Conservation (phyloP, 2,888 invertebrate species). For the Epinotia brunnichana region DNA sequence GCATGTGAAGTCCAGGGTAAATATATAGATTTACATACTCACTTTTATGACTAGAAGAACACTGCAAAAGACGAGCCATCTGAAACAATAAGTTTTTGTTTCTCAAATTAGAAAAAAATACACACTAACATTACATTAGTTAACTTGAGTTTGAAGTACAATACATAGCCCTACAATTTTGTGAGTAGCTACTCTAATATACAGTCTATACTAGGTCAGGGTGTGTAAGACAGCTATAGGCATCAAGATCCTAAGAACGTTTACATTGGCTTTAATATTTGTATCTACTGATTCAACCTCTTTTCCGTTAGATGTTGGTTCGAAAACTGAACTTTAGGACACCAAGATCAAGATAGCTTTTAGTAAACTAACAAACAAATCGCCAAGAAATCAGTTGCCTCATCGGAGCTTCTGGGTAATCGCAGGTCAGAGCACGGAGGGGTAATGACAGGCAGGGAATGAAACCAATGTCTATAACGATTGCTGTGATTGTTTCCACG, state of each 20-base stretch:
- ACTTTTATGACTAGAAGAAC: slow-evolving; percentile 62
- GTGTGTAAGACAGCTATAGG: too few relatives aligned
- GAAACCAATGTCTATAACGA: slow-evolving; percentile 60
- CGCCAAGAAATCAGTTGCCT: slow-evolving; percentile 13
- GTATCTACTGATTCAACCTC: not conserved
- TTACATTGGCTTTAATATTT: not conserved
- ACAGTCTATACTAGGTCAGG: too few relatives aligned
- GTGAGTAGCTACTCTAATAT: too few relatives aligned
- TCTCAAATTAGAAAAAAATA: not conserved
- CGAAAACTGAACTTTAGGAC: slow-evolving; percentile 6
- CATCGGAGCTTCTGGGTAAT: slow-evolving; percentile 53
- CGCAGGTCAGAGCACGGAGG: slow-evolving; percentile 74
- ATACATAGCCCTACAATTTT: not conserved
- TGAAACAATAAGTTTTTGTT: slow-evolving; percentile 64
- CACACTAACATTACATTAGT: not conserved
- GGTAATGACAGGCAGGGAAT: slow-evolving; percentile 70
- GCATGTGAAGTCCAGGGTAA: too few relatives aligned
- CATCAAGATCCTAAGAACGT: not conserved
- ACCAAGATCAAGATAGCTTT: not conserved
- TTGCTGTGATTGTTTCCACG: slow-evolving; percentile 30
- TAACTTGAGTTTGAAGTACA: not conserved
- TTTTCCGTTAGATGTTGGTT: not conserved
- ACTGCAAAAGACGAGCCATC: slow-evolving; percentile 67
- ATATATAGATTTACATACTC: slow-evolving; percentile 48
- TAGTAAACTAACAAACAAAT: not conserved